Base-by-base conservation (phyloP, 2,113 vertebrate species). In the Sapajus apella region DNA sequence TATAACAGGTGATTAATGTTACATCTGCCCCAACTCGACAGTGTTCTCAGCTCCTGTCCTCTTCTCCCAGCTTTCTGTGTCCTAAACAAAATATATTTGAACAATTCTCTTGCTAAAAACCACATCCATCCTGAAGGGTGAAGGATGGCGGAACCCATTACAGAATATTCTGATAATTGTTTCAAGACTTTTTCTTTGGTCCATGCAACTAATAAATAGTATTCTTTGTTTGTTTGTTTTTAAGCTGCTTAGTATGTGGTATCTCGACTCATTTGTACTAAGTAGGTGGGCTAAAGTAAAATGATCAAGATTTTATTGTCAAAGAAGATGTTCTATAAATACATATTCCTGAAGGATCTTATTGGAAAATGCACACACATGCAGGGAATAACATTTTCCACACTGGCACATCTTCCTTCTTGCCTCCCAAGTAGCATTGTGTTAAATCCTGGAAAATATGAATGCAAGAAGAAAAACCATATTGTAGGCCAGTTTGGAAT, bases 1-100 rank as follows among this genome's bases (percentile, higher is more conserved):
- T 0, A 0, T 68, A 13, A 30, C 4, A n/a, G 14, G 93, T 3
- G 16, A 45, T 3, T 40, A 23, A 40, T 20, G 5, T 75, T 8
- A 37, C 27, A 35, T 25, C 43, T 7, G 13, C 27, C 40, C 16
- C 5, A 11, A n/a, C 25, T 47, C 40, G 27, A 35, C 16, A 8
- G 9, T 52, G 23, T 32, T 55, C 16, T 52, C 58, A 55, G 56
- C 2, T 61, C 23, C 58, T 66, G 30, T 14, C 12, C 13, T 64
- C 7, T 27, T 35, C 77, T 14, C 5, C 23, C 13, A 25, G 12
- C 14, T 18, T 23, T 30, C 4, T 43, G 18, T 12, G 21, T 43
- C n/a, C 52, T 25, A 40, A 43, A 11, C 16, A 52, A 52, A 52
- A 89, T 14, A 20, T 4, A 10, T 18, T 0, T 4, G 17, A 23